Evolutionary conservation across 1,140 invertebrate genomes (phyloP), one percentile per base, ranked within the genome.

Genomic region (Scaptomyza pallida): DNA sequence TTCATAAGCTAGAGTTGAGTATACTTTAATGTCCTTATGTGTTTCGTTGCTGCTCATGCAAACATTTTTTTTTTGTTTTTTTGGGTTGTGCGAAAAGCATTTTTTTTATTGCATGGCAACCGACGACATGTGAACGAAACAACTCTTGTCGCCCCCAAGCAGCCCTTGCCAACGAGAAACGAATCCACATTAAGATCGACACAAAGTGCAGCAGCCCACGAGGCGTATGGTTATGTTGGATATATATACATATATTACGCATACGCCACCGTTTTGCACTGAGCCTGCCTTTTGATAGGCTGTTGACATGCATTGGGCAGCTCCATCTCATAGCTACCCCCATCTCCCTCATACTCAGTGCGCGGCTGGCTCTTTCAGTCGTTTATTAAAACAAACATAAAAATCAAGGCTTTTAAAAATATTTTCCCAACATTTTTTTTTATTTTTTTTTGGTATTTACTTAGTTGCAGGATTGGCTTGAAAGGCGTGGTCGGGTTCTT

Each of bases 221-320:
- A 52, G 63, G 48, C 60, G 61, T 55, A 77, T 82, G 63, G 13
- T 55, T 45, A 37, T 37, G 33, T 2, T n/a, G 10, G 3, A n/a
- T 37, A 37, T 37, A 37, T 35, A n/a, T n/a, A 4, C 9, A 9
- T 9, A 74, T 41, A 30, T 67, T 60, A 82, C 64, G 75, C 61
- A 82, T 82, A 82, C 78, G 78, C 60, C 45, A 63, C 6, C 12
- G 30, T 52, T 4, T 30, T 37, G 55, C 55, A 30, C 8, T 30
- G 50, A 12, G 37, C 47, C 73, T 37, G 43, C 47, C 8, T 48
- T 35, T 57, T 30, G 55, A 56, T 75, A 63, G 47, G 56, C 68
- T 59, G 56, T 55, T 71, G 57, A 65, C 59, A 73, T 64, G 54
- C 41, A 75, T 21, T 35, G 45, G 37, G 17, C 72, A n/a, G 33